Evolutionary conservation across 2,888 invertebrate species (phyloP).

Genomic region (Homarus gammarus): DNA sequence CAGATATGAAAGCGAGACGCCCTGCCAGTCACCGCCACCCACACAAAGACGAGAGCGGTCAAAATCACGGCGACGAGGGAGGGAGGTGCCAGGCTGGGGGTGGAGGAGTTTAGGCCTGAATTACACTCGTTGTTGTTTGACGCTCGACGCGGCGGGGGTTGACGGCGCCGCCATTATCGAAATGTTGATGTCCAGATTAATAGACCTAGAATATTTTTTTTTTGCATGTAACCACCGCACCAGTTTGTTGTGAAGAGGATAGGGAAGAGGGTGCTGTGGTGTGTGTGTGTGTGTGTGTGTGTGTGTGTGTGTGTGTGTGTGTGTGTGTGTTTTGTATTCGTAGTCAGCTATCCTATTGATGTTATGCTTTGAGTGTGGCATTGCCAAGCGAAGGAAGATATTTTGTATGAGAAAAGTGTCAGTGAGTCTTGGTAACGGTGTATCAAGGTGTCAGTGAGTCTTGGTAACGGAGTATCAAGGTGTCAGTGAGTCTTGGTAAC

Average conservation of each 20-base stretch:
- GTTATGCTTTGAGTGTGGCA: too few relatives aligned
- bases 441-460: too few relatives aligned
- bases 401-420: too few relatives aligned
- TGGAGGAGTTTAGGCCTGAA: not conserved
- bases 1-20: not conserved
- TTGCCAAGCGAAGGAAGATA: too few relatives aligned
- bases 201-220: not conserved
- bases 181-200: slow-evolving; percentile 3
- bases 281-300: not conserved
- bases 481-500: too few relatives aligned
- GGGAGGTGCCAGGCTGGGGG: not conserved
- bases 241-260: not conserved
- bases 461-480: too few relatives aligned
- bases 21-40: not conserved
- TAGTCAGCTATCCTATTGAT: too few relatives aligned
- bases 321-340: not conserved
- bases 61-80: not conserved
- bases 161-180: not conserved
- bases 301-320: slow-evolving; percentile 17
- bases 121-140: not conserved
- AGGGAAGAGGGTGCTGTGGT: not conserved
- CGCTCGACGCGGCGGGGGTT: not conserved
- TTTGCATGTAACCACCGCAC: not conserved
- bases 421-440: too few relatives aligned
- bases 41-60: not conserved